Conservation (phyloP, 2,113 vertebrate species). For the Neolamprologus hecqui region DNA sequence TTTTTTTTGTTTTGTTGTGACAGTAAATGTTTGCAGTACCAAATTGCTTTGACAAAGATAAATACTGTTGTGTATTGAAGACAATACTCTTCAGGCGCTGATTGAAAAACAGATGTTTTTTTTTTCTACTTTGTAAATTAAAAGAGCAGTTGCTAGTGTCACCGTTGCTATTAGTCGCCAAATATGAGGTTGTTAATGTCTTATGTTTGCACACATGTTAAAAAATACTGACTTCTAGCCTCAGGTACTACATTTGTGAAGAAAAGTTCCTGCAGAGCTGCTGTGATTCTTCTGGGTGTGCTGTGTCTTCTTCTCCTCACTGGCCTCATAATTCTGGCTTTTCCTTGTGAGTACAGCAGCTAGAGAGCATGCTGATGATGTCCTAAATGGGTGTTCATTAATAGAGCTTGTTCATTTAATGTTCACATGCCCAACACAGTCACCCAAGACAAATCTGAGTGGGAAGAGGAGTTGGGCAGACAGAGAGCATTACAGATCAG, state of each 20-base stretch:
- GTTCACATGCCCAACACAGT: not conserved
- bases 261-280: not conserved
- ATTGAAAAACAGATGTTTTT: rapidly evolving
- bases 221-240: not conserved
- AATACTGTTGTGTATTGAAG: not conserved
- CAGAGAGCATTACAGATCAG: not conserved
- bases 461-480: not conserved
- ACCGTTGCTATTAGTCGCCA: rapidly evolving
- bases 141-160: not conserved
- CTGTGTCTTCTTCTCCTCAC: not conserved
- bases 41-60: not conserved
- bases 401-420: not conserved
- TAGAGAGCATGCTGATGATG: not conserved
- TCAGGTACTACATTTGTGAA: not conserved
- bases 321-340: not conserved
- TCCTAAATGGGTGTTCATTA: not conserved
- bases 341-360: not conserved
- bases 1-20: not conserved
- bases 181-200: not conserved
- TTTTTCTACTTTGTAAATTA: not conserved
- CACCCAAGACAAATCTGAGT: not conserved
- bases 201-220: not conserved
- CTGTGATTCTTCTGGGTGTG: not conserved
- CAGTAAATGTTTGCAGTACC: not conserved
- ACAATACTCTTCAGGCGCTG: not conserved